phyloP scores from a whole-genome alignment of 2,888 invertebrate species.

The Prostheceraeus crozeri region DNA sequence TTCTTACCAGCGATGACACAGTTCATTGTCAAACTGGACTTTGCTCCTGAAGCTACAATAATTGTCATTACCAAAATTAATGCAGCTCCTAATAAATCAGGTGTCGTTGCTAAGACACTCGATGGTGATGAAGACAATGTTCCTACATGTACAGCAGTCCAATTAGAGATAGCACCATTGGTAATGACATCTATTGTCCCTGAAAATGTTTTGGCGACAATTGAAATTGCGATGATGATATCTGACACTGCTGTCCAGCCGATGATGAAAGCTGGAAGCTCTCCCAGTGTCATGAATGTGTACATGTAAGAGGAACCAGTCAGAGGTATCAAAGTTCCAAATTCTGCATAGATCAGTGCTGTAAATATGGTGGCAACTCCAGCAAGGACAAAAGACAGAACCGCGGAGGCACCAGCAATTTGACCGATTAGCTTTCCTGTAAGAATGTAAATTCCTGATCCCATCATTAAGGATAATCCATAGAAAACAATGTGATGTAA shows the following conservation, averaged over 20 bases:
- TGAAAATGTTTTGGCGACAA: conserved; percentile 36
- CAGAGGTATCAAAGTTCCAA: conserved; percentile 35
- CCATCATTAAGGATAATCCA: conserved; percentile 34
- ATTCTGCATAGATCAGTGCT: conserved; percentile 37
- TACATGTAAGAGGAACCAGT: conserved; percentile 36
- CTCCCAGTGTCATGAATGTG: conserved; percentile 36
- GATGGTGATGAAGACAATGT: no score
- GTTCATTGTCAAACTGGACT: no score
- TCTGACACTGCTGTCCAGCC: conserved; percentile 39
- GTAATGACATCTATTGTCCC: conserved; percentile 35
- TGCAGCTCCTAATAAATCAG: no score
- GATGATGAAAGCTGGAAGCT: conserved; percentile 36
- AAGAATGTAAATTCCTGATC: conserved; percentile 38
- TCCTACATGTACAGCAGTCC: conserved; percentile 29
- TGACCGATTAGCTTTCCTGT: conserved; percentile 33
- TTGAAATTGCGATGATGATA: conserved; percentile 31
- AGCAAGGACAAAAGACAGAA: conserved; percentile 31
- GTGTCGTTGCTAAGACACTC: no score
- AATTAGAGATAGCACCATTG: conserved; percentile 31
- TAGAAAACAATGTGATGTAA: conserved; percentile 34
- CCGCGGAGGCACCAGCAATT: conserved; percentile 28
- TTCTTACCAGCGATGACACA: no score
- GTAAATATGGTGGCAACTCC: conserved; percentile 31
- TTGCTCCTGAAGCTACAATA: no score
- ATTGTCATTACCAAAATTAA: no score